phyloP scores from a whole-genome alignment of 1,140 invertebrate genomes.

The Drosophila burlai region DNA sequence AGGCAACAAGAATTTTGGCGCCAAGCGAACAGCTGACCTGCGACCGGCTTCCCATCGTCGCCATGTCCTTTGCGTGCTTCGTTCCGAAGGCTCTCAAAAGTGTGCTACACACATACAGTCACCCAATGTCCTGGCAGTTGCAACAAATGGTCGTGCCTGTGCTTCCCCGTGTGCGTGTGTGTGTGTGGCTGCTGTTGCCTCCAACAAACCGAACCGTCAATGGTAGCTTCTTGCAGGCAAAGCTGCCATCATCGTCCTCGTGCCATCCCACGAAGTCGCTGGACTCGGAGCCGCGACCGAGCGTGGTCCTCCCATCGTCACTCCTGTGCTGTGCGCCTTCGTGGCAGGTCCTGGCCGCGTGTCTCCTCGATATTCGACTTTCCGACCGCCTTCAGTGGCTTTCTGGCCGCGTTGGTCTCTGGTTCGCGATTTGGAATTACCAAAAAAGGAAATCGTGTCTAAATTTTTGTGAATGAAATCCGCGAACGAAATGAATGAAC shows the following conservation, averaged over 20 bases:
- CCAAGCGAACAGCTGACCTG: constrained; percentile 66
- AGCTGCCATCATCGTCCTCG: constrained; percentile 82
- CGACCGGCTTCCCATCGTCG: constrained; percentile 27
- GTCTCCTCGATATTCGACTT: constrained; percentile 22
- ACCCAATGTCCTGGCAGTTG: constrained; percentile 27
- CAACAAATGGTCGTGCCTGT: constrained; percentile 40
- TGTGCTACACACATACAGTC: constrained; percentile 47
- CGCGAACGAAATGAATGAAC: constrained; percentile 44
- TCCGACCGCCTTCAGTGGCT: constrained; percentile 58
- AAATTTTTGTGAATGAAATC: constrained; percentile 62
- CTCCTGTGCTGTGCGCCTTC: too few relatives aligned
- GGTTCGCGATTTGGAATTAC: constrained; percentile 42
- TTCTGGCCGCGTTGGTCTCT: constrained; percentile 60
- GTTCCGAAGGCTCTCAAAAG: constrained; percentile 33
- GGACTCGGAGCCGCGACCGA: constrained; percentile 43
- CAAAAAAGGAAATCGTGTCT: constrained; percentile 26
- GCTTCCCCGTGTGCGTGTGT: constrained; percentile 1
- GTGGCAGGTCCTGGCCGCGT: constrained; percentile 53
- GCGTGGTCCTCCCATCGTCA: too few relatives aligned
- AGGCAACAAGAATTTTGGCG: constrained; percentile 58
- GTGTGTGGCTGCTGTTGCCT: constrained; percentile 29
- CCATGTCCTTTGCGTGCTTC: constrained; percentile 5
- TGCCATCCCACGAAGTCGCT: constrained; percentile 52
- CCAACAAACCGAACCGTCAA: constrained; percentile 43
- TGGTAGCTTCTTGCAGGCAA: constrained; percentile 77